Base-by-base conservation (phyloP, 1,140 invertebrate species). In the Lamellibrachia luymesi region DNA sequence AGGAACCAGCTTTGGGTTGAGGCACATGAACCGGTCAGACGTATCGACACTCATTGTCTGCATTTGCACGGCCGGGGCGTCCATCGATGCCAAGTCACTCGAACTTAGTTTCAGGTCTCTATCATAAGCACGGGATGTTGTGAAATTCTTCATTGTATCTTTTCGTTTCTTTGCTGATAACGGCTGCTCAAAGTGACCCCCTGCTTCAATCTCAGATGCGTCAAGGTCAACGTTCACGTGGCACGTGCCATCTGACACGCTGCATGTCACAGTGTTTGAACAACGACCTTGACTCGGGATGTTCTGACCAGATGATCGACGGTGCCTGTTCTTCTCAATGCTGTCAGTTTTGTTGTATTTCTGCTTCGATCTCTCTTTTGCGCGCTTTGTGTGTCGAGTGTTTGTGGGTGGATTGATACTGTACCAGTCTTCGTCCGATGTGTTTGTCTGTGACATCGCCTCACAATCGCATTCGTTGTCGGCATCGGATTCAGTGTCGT, bases 61-160 rank as follows among this genome's bases (percentile, higher is more conserved):
- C 56, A 56, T 90, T 92, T 6, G 92, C 91, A 56, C 90, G 92
- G 91, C 50, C 50, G 56, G 2, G 89, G 93, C 10, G 50, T 89
- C 38, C 64, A 56, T 93, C 92, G 93, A 93, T 52, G 94, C 94
- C 38, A 95, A 94, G 91, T 95, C 95, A 91, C 95, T 94, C 50
- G 94, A 94, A 91, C 94, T 94, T 91, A 94, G 93, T 93, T 95
- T 95, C 27, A 94, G 93, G 89, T 94, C 93, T 17, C 94, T 92
- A 27, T 95, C 95, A 93, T 94, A 94, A 49, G 93, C 93, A 89
- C 95, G 93, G 7, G 94, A 92, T 92, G 94, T 95, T 89, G 95
- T 95, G 91, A 95, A 93, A 8, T 91, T 94, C 92, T 95, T 95
- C 64, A 80, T 10, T 80, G 64, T 22, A 22, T 80, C 64, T 80